Conservation (phyloP, 2,888 invertebrate genomes). For the Dryadula phaetusa region DNA sequence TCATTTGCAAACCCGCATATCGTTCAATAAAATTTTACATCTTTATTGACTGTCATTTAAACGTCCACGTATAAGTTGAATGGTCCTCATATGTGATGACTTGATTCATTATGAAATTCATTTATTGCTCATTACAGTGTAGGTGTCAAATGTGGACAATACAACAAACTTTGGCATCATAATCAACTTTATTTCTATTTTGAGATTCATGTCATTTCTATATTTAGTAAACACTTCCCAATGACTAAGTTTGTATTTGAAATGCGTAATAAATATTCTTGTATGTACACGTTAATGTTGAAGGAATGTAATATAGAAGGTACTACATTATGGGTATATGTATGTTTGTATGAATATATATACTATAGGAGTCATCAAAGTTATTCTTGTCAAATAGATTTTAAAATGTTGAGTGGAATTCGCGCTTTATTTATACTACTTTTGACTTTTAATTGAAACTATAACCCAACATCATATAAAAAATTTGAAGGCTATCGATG, state of each 20-base stretch:
- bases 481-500: neutral
- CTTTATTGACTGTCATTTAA: slow-evolving; percentile 23
- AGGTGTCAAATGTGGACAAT: slow-evolving; percentile 29
- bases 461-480: neutral
- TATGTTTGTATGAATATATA: too few relatives aligned
- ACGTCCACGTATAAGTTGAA: slow-evolving; percentile 6
- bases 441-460: neutral
- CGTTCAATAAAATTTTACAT: slow-evolving; percentile 24
- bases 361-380: too few relatives aligned
- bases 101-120: neutral
- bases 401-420: too few relatives aligned
- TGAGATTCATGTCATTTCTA: slow-evolving; percentile 30
- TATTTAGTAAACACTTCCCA: slow-evolving; percentile 15
- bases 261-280: slow-evolving; percentile 14
- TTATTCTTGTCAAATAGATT: neutral
- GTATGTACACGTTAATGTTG: neutral
- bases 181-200: slow-evolving; percentile 26
- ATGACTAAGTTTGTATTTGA: slow-evolving; percentile 14
- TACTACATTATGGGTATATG: neutral
- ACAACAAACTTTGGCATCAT: slow-evolving; percentile 34
- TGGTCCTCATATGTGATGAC: neutral
- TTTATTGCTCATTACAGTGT: slow-evolving; percentile 16
- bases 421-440: too few relatives aligned
- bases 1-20: slow-evolving; percentile 21
- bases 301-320: neutral